Base-by-base conservation (phyloP, 2,113 vertebrate species). In the Trochalopteron elliotii region DNA sequence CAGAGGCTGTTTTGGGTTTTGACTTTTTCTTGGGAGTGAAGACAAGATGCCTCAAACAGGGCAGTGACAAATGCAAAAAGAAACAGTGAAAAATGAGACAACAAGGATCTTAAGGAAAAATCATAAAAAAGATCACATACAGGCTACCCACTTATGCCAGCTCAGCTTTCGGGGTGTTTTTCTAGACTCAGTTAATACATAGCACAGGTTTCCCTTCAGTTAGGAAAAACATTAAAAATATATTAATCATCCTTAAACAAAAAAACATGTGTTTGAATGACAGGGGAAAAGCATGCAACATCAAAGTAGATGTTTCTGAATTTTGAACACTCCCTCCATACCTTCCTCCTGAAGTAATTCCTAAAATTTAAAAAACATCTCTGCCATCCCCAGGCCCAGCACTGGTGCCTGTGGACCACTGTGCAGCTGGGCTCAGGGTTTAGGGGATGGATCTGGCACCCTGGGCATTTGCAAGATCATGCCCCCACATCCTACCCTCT, bases 211-310 rank as follows among this genome's bases (percentile, higher is more conserved):
- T 97, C 83, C 90, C 90, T 89, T 93, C 92, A 93, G 93, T 90
- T 89, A 93, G 83, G 86, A 79, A 89, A 93, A 93, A 92, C 92
- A 96, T 96, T 96, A 96, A 95, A 95, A 95, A 90, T 93, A 47
- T 95, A 96, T 97, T 96, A 95, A 96, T 96, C 93, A 96, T 95
- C 80, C 88, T 97, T 96, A 96, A 96, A 95, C 90, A 97, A 97
- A 96, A 96, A 96, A 90, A 0, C 93, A 96, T 83, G 69, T 83
- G 88, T 83, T 82, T 96, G 93, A 94, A 94, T 96, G 93, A 89
- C 96, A 94, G 49, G 83, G 50, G 33, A 31, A 88, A 92, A 71
- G 56, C 39, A 2, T 72, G 72, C 56, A 82, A 76, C 72, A 90
- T 90, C 90, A 87, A 83, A 93, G 72, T 76, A 35, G 57, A 68